A percentile compares a stretch with the other conserved stretches of the same genome.
phyloP scores from a whole-genome alignment of 1,140 invertebrate species.

The Eueides isabella region DNA sequence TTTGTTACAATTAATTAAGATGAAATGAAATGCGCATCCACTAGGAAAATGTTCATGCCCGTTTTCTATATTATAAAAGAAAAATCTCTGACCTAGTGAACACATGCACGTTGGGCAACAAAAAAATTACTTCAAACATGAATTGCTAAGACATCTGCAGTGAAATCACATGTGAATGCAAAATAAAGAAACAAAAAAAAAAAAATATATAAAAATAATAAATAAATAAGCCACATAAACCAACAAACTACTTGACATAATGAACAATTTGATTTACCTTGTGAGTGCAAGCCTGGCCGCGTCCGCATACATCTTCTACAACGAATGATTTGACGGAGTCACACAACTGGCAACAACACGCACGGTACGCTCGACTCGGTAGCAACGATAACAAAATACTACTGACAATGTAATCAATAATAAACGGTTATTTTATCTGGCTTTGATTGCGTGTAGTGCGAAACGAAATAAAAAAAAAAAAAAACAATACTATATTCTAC shows the following conservation, averaged over 20 bases:
- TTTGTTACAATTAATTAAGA: constrained; percentile 27
- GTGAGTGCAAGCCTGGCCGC: background rate
- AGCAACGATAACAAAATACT: constrained; percentile 30
- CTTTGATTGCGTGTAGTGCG: constrained; percentile 32
- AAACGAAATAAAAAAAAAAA: constrained; percentile 20
- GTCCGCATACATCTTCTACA: constrained; percentile 42
- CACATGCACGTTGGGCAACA: constrained; percentile 59
- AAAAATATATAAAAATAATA: constrained; percentile 59
- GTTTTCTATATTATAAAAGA: constrained; percentile 18
- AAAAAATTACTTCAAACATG: constrained; percentile 60
- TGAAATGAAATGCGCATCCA: constrained; percentile 79
- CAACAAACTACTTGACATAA: constrained; percentile 64
- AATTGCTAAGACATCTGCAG: constrained; percentile 76
- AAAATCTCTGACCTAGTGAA: constrained; percentile 49
- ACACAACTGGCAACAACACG: constrained; percentile 44
- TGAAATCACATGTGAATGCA: constrained; percentile 82
- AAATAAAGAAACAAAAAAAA: constrained; percentile 64
- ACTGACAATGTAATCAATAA: constrained; percentile 19
- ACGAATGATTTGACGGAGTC: constrained; percentile 33
- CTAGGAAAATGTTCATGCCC: constrained; percentile 45
- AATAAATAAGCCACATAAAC: constrained; percentile 80
- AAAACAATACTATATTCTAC: constrained; percentile 22
- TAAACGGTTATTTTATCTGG: constrained; percentile 18
- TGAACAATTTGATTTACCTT: constrained; percentile 42
- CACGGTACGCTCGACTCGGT: constrained; percentile 33